Conservation (phyloP, 1,140 invertebrate species). For the Drosophila ohnishii region DNA sequence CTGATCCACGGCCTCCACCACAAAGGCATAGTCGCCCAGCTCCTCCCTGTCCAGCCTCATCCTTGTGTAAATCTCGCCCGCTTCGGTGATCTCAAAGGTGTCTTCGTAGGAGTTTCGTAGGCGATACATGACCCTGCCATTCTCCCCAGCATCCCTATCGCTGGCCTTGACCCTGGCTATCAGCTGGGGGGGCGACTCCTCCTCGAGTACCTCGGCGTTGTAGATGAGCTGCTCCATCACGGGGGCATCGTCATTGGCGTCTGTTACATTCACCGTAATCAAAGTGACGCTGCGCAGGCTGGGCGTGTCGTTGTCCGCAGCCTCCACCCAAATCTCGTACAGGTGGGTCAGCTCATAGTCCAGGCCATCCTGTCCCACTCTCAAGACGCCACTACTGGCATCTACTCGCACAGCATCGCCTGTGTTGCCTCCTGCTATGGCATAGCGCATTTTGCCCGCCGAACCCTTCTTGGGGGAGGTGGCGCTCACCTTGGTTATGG, state of each 20-base stretch:
- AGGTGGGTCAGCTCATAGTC: constrained; percentile 93
- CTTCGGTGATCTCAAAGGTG: constrained; percentile 92
- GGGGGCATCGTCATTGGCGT: constrained; percentile 96
- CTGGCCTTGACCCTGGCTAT: constrained; percentile 91
- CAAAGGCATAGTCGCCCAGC: constrained; percentile 91
- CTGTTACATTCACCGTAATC: constrained; percentile 93
- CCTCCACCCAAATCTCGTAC: constrained; percentile 97
- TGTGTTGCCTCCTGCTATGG: constrained; percentile 96
- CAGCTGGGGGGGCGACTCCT: constrained; percentile 92
- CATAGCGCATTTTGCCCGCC: constrained; percentile 88
- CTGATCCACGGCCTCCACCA: constrained; percentile 94
- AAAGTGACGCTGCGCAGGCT: constrained; percentile 90
- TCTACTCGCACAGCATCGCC: constrained; percentile 93
- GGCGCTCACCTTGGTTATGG: constrained; percentile 89
- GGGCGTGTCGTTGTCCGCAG: constrained; percentile 92
- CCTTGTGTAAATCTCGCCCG: constrained; percentile 94
- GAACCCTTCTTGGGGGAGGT: constrained; percentile 89
- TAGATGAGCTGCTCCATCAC: constrained; percentile 91
- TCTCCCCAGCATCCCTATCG: constrained; percentile 94
- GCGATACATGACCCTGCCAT: constrained; percentile 92
- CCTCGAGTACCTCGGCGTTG: constrained; percentile 92
- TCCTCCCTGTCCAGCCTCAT: constrained; percentile 94
- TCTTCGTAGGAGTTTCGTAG: constrained; percentile 90
- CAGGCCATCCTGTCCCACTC: constrained; percentile 89
- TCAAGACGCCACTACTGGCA: constrained; percentile 90